phyloP scores from a whole-genome alignment of 2,113 vertebrate genomes.

The Apodemus speciosus region DNA sequence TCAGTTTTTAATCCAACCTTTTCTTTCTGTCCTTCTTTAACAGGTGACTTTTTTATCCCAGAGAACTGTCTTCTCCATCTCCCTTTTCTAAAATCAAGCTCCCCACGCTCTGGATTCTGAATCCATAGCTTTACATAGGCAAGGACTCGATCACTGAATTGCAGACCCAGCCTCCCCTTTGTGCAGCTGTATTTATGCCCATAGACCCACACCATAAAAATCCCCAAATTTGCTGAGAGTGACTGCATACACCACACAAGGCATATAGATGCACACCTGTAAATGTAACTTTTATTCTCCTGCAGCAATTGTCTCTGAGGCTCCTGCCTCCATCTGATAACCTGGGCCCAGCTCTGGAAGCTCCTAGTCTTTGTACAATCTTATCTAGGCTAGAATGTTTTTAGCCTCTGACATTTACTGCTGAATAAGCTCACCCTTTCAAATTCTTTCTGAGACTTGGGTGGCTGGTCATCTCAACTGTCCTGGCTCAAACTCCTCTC shows the following conservation, averaged over 20 bases:
- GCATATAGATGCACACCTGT: neutral
- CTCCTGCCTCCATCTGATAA: too few species aligned
- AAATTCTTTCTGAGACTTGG: too few species aligned
- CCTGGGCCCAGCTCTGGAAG: too few species aligned
- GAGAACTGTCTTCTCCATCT: neutral
- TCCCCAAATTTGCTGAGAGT: constrained; percentile 21
- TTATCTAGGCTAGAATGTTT: too few species aligned
- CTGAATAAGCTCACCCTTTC: too few species aligned
- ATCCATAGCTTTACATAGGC: neutral
- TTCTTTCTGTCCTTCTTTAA: constrained; percentile 12
- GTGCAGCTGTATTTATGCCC: constrained; percentile 1
- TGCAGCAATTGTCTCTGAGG: too few species aligned
- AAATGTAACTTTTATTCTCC: too few species aligned
- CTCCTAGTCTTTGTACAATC: too few species aligned
- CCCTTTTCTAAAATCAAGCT: neutral
- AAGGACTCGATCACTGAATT: neutral
- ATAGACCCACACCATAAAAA: constrained; percentile 48
- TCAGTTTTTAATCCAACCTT: neutral
- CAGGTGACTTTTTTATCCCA: constrained; percentile 24
- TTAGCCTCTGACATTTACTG: too few species aligned
- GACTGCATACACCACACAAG: neutral
- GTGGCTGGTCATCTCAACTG: too few species aligned
- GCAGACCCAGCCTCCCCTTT: neutral
- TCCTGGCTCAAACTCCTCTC: too few species aligned
- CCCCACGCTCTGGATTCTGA: neutral